A percentile compares a stretch with the other conserved stretches of the same genome.
phyloP scores from a whole-genome alignment of 2,888 invertebrate species.

The Cosmorhoe ocellata region DNA sequence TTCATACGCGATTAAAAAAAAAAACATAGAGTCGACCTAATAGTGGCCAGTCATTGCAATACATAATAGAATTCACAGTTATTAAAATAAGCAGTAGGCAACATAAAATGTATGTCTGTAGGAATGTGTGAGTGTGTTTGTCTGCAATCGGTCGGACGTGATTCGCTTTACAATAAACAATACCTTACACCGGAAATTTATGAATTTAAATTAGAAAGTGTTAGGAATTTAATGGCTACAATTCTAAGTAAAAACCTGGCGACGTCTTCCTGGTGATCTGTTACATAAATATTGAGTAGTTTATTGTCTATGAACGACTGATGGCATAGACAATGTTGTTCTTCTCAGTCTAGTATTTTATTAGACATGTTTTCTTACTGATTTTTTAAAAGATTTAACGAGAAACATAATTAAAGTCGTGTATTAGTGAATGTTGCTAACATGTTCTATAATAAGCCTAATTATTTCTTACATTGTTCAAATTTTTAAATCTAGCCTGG shows the following conservation, averaged over 20 bases:
- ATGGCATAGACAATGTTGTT: constrained; percentile 45
- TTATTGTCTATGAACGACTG: constrained; percentile 55
- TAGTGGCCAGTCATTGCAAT: constrained; percentile 16
- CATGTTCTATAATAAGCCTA: too few relatives aligned
- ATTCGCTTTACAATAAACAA: constrained; percentile 60
- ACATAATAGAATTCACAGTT: constrained; percentile 36
- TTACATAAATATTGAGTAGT: constrained; percentile 66
- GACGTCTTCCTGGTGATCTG: constrained; percentile 56
- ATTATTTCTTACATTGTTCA: too few relatives aligned
- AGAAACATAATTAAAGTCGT: neutral
- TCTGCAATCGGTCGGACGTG: constrained; percentile 76
- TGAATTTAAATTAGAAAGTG: constrained; percentile 82
- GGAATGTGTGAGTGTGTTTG: constrained; percentile 56
- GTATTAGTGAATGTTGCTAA: too few relatives aligned
- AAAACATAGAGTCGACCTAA: neutral
- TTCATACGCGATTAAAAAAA: too few relatives aligned
- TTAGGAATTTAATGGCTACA: constrained; percentile 73
- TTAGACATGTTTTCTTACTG: constrained; percentile 41
- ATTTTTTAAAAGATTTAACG: neutral
- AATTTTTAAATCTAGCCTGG: too few relatives aligned
- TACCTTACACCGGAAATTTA: constrained; percentile 79
- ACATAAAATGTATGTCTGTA: constrained; percentile 52
- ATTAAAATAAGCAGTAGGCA: constrained; percentile 35
- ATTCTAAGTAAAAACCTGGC: constrained; percentile 37
- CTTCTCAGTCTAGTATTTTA: constrained; percentile 19